Evolutionary conservation across 2,888 invertebrate species (phyloP), one percentile per base, ranked within the genome.

Genomic region (Tipula helvola): DNA sequence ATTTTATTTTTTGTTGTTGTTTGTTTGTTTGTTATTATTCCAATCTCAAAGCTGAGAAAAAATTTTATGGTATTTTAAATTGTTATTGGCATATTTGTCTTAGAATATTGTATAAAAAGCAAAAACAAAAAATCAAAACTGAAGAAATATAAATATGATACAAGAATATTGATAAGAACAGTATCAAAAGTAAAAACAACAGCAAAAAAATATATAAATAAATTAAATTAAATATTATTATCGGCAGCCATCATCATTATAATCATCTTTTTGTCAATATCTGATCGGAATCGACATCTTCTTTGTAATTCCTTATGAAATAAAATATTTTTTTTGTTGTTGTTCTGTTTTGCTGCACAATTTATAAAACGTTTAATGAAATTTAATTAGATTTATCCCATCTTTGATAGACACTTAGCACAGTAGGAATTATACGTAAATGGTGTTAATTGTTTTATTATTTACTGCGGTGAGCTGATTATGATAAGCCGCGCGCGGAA

Each of bases 61-160:
- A 36, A 36, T 83, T 36, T 83, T 83, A 83, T 83, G 83, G 83
- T 83, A 36, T 83, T 39, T 83, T 83, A 83, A 83, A 83, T 83
- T 83, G 83, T 83, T 83, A 83, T 83, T 83, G 83, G 83, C 83
- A 83, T 83, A 83, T 83, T 83, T 83, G 83, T 83, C 83, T 83
- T 36, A 83, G 83, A 83, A 83, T 39, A 28, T 36, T 28, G 28
- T 10, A 28, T 5, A 83, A 83, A 5, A 36, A 3, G 44, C 0
- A 44, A 44, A 44, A 44, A 10, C 3, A 44, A 44, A 44, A 44
- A 8, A n/a, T 18, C 16, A 83, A 83, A 83, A 83, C 83, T 83
- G 36, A 83, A 83, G 5, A 36, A 36, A 83, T 83, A 83, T 36
- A 57, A 57, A 57, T 57, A 16, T 57, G 52, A 57, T 57, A 16